Percentiles rank a stretch among this genome's conserved stretches.
Evolutionary conservation across 2,888 invertebrate genomes (phyloP).

Genomic region (Lasioglossum marginatum): DNA sequence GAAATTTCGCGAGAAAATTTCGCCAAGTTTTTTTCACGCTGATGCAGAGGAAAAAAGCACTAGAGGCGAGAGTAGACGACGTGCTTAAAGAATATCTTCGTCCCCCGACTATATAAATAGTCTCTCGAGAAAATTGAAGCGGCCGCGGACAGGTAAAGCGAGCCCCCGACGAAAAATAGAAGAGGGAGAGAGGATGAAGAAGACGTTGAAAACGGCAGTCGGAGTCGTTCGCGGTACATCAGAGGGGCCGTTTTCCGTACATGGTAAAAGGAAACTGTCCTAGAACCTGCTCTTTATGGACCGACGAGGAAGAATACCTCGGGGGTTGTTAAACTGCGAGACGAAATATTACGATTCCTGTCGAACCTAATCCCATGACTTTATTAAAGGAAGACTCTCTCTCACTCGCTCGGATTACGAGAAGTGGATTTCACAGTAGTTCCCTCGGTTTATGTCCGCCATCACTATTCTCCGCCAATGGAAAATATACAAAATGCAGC

Average conservation of each 20-base stretch:
- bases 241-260: constrained; percentile 25
- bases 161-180: constrained; percentile 16
- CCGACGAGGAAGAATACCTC: background rate
- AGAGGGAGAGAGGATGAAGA: constrained; percentile 41
- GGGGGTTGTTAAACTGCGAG: constrained; percentile 3
- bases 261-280: background rate
- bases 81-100: constrained; percentile 60
- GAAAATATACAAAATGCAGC: background rate
- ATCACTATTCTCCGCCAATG: background rate
- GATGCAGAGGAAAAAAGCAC: constrained; percentile 36
- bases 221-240: constrained; percentile 41
- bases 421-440: background rate
- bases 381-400: background rate
- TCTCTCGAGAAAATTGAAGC: constrained; percentile 63
- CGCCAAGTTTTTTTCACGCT: constrained; percentile 40
- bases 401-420: background rate
- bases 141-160: constrained; percentile 48
- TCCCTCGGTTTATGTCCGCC: background rate
- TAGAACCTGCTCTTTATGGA: constrained; percentile 21
- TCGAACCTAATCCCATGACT: background rate
- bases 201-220: constrained; percentile 39
- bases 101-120: constrained; percentile 45
- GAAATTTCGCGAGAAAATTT: constrained; percentile 50
- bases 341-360: constrained; percentile 9
- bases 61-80: constrained; percentile 49